A percentile compares a stretch with the other conserved stretches of the same genome.
Evolutionary conservation across 2,888 invertebrate genomes (phyloP).

Genomic region (Macaria liturata): DNA sequence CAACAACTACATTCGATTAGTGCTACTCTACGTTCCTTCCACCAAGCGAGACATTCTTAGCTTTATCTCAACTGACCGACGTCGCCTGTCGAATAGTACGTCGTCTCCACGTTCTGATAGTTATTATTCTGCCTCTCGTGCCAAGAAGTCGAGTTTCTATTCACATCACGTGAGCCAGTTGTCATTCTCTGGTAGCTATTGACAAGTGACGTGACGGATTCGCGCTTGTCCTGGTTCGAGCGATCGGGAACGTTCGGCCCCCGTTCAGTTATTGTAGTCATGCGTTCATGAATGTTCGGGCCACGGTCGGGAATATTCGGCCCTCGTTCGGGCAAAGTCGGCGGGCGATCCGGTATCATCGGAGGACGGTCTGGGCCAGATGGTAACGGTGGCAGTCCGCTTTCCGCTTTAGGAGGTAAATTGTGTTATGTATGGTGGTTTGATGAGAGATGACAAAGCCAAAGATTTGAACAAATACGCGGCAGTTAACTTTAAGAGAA

Average conservation of each 20-base stretch:
- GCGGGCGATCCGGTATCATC: constrained; percentile 47
- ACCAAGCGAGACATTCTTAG: constrained; percentile 16
- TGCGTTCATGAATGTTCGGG: constrained; percentile 52
- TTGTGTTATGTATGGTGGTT: constrained; percentile 13
- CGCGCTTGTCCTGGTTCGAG: not conserved
- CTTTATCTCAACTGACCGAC: constrained; percentile 63
- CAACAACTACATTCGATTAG: constrained; percentile 1
- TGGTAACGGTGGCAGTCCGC: constrained; percentile 40
- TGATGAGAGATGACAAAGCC: constrained; percentile 3
- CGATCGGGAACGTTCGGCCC: constrained; percentile 16
- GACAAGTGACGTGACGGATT: constrained; percentile 67
- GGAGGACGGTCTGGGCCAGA: constrained; percentile 53
- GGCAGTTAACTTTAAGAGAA: no score
- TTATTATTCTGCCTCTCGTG: constrained; percentile 57
- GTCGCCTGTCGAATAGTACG: constrained; percentile 72
- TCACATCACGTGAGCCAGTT: constrained; percentile 45
- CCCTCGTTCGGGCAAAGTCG: constrained; percentile 51
- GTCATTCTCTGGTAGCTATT: constrained; percentile 70
- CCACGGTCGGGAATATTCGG: constrained; percentile 49
- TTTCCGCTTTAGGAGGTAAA: no score
- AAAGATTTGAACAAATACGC: not conserved
- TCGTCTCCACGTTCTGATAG: constrained; percentile 64
- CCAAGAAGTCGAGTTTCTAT: constrained; percentile 44
- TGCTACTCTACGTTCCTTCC: not conserved
- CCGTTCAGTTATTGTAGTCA: constrained; percentile 42